These are phyloP conservation scores for Elephantulus edwardii DNA, from an alignment of 2,113 vertebrate genomes.

Conservation along the genomic window DNA sequence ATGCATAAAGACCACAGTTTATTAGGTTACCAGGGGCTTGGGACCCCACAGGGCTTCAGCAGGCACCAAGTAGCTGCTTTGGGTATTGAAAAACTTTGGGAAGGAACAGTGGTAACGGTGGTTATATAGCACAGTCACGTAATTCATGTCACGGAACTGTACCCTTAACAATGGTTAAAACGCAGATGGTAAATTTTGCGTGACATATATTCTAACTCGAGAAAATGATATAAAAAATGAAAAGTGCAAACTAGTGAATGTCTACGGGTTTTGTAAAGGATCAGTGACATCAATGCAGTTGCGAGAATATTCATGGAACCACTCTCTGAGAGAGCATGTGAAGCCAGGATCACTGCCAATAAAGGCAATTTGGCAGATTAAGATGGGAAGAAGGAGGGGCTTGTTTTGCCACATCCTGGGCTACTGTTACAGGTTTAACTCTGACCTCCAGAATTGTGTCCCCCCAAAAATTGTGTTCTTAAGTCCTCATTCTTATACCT, in stretches of 20 bases:
- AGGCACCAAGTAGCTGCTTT: neutral
- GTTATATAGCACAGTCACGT: neutral
- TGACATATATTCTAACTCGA: neutral
- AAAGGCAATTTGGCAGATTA: neutral
- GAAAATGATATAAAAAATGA: neutral
- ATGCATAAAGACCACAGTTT: neutral
- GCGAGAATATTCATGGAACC: neutral
- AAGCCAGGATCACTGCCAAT: neutral
- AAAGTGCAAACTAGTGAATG: neutral
- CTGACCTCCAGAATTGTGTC: neutral
- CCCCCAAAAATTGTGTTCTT: neutral
- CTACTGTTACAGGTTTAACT: neutral
- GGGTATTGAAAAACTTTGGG: neutral
- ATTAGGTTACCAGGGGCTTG: neutral
- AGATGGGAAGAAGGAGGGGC: neutral
- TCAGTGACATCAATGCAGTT: neutral
- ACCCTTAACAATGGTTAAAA: neutral
- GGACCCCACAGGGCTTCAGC: neutral
- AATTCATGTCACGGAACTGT: neutral
- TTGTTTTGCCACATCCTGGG: no score
- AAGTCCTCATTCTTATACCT: neutral
- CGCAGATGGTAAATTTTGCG: neutral
- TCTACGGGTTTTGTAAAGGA: neutral
- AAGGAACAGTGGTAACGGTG: neutral
- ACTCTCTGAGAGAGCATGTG: neutral